Conservation (phyloP, 2,797 vertebrate genomes). For the Trichosurus vulpecula region DNA sequence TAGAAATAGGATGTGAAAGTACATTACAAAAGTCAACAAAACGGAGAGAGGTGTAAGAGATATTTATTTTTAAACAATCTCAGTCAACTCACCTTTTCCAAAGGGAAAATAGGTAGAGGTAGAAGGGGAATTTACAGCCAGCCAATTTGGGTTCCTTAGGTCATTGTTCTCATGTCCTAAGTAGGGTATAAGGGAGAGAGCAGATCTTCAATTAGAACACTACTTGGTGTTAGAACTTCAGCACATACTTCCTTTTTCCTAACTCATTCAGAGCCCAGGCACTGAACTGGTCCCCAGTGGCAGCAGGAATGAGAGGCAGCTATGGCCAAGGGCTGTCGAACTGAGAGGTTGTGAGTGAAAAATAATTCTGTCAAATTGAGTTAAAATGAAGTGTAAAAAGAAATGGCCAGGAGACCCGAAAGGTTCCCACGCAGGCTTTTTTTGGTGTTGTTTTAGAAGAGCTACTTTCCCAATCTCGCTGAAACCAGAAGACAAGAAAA, state of each 20-base stretch:
- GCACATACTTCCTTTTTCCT: background rate
- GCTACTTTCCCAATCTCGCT: background rate
- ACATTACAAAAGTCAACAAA: background rate
- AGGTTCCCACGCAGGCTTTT: background rate
- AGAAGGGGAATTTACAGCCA: background rate
- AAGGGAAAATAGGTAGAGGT: background rate
- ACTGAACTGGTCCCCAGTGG: background rate
- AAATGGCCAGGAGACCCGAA: background rate
- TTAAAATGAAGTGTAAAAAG: background rate
- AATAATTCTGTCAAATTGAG: background rate
- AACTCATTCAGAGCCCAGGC: background rate
- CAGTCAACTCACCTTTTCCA: background rate
- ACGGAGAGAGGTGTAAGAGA: background rate
- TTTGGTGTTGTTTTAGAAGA: background rate
- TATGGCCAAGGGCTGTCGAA: background rate
- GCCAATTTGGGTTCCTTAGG: background rate
- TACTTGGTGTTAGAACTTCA: background rate
- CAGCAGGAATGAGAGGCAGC: background rate
- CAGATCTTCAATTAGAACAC: background rate
- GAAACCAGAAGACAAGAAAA: background rate
- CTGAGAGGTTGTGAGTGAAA: background rate
- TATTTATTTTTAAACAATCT: background rate
- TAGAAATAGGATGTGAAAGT: background rate
- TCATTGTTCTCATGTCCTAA: background rate
- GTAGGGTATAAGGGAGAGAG: background rate